Evolutionary conservation across 2,888 invertebrate genomes (phyloP).

Genomic region (Chaitophorus viminalis): DNA sequence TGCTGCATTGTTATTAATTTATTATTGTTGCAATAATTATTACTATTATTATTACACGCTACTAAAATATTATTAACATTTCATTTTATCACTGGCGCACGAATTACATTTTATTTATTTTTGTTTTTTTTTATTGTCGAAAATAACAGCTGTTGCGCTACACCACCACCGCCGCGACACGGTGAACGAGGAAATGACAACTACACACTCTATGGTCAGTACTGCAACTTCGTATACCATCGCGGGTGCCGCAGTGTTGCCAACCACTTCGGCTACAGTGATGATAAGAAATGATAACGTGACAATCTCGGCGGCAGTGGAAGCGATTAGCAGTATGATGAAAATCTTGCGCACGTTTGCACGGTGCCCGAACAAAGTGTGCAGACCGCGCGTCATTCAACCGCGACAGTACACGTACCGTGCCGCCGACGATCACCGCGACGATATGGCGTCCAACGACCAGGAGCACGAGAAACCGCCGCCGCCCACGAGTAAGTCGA

Average conservation of each 20-base stretch:
- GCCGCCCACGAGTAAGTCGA: background rate
- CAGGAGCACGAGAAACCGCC: slow-evolving; percentile 1
- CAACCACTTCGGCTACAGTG: background rate
- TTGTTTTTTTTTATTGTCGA: background rate
- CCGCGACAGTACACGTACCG: background rate
- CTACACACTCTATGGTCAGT: no score
- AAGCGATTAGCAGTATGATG: background rate
- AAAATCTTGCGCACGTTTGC: background rate
- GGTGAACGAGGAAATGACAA: no score
- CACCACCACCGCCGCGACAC: no score
- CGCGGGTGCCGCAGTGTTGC: background rate
- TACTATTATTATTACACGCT: no score
- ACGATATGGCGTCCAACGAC: background rate
- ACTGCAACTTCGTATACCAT: no score
- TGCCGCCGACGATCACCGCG: background rate
- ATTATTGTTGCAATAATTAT: no score
- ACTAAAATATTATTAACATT: no score
- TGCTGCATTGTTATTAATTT: no score
- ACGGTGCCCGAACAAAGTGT: background rate
- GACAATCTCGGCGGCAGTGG: background rate
- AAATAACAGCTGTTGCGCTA: background rate
- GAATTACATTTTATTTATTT: no score
- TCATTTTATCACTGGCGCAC: no score
- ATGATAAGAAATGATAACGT: background rate
- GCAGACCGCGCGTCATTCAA: background rate